Conservation (phyloP, 1,140 invertebrate species). For the Drosophila cardini region DNA sequence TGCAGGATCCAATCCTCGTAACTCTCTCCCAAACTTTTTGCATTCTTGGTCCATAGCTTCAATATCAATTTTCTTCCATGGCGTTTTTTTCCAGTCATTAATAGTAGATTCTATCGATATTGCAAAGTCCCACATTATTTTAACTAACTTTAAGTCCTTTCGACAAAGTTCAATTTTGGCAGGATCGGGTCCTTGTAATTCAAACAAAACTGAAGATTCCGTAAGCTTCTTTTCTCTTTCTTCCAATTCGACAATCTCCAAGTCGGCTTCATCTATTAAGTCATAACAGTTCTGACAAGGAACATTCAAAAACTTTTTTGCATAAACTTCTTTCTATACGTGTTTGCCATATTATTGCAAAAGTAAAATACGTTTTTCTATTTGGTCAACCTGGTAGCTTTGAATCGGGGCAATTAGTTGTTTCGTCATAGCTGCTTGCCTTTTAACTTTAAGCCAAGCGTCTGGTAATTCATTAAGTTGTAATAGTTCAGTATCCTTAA, state of each 20-base stretch:
- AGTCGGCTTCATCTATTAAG: constrained; percentile 90
- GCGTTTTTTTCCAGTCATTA: constrained; percentile 95
- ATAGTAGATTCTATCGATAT: constrained; percentile 92
- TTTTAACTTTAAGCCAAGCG: constrained; percentile 95
- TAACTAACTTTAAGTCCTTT: constrained; percentile 92
- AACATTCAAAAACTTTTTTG: constrained; percentile 89
- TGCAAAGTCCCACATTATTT: constrained; percentile 96
- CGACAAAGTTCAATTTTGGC: constrained; percentile 90
- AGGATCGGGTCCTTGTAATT: constrained; percentile 93
- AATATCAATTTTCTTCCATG: constrained; percentile 96
- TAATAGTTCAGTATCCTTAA: constrained; percentile 88
- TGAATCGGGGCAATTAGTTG: constrained; percentile 93
- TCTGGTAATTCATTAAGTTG: constrained; percentile 92
- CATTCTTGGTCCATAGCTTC: constrained; percentile 97
- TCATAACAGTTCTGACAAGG: constrained; percentile 90
- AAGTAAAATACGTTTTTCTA: constrained; percentile 88
- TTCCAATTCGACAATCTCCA: constrained; percentile 89
- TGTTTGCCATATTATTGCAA: constrained; percentile 92
- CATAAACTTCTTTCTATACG: constrained; percentile 91
- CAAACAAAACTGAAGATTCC: constrained; percentile 93
- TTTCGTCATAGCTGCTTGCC: constrained; percentile 92
- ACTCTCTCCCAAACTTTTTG: constrained; percentile 94
- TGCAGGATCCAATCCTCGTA: constrained; percentile 94
- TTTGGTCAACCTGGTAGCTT: constrained; percentile 87
- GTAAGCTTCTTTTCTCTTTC: constrained; percentile 88